A percentile compares a stretch with the other conserved stretches of the same genome.
Conservation (phyloP, 1,140 invertebrate genomes). For the Drosophila virilis region DNA sequence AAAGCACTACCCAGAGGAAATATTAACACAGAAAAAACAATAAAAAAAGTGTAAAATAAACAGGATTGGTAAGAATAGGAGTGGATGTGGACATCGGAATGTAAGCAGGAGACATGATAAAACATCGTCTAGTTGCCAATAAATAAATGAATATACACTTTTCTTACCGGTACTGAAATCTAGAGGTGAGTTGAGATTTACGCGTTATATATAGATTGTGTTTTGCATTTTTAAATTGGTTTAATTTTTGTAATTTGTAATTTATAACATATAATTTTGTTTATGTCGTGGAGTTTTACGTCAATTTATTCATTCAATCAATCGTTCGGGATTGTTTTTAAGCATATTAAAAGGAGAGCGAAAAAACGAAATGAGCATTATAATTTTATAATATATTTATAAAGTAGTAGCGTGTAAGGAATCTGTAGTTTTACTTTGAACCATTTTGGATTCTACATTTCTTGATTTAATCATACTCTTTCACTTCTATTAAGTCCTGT, state of each 20-base stretch:
- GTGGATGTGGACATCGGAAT: not conserved
- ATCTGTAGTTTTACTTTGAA: constrained; percentile 1
- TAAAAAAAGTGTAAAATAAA: not conserved
- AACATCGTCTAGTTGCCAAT: constrained; percentile 71
- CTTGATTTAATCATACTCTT: constrained; percentile 11
- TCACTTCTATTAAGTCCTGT: constrained; percentile 2
- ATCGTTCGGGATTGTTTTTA: constrained; percentile 62
- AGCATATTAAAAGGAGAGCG: constrained; percentile 59
- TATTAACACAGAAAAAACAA: not conserved
- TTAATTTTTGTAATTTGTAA: constrained; percentile 30
- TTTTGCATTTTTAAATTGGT: constrained; percentile 20
- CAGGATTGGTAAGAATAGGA: not conserved
- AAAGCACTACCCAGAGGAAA: not conserved
- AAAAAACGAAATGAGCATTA: constrained; percentile 76
- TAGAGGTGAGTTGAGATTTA: constrained; percentile 66
- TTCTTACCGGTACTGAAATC: constrained; percentile 83
- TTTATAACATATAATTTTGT: constrained; percentile 19
- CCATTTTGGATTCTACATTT: not conserved
- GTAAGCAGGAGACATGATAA: constrained; percentile 40
- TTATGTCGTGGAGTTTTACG: constrained; percentile 38
- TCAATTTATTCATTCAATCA: constrained; percentile 62
- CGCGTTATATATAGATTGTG: constrained; percentile 26
- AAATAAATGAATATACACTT: constrained; percentile 66
- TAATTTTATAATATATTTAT: constrained; percentile 49
- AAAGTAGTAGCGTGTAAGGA: constrained; percentile 22